Conservation (phyloP, 1,140 invertebrate species). For the Aphelinus atriplicis region DNA sequence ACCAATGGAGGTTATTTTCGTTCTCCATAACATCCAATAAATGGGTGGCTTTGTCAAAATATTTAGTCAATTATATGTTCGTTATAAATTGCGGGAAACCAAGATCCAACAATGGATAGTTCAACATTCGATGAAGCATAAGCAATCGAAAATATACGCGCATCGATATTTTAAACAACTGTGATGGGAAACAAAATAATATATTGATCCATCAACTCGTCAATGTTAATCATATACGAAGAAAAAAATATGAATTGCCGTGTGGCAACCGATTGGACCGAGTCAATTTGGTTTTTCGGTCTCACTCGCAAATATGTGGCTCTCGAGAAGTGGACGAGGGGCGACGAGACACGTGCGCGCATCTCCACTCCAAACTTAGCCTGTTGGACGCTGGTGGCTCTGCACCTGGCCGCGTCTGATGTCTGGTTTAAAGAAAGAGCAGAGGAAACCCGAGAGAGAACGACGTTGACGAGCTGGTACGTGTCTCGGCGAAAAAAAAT, state of each 20-base stretch:
- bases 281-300: neutral
- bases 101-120: too few relatives aligned
- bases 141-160: too few relatives aligned
- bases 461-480: conserved; percentile 2
- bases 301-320: neutral
- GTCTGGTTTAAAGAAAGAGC: neutral
- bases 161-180: too few relatives aligned
- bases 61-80: too few relatives aligned
- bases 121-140: too few relatives aligned
- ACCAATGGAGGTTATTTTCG: too few relatives aligned
- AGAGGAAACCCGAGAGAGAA: neutral
- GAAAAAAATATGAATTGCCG: neutral
- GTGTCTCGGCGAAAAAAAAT: too few relatives aligned
- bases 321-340: neutral
- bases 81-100: too few relatives aligned
- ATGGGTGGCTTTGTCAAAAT: too few relatives aligned
- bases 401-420: conserved; percentile 6
- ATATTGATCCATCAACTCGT: too few relatives aligned
- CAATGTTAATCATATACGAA: neutral
- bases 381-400: neutral
- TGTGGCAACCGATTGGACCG: neutral
- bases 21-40: too few relatives aligned
- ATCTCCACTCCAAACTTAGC: conserved; percentile 27
- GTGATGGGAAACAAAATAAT: too few relatives aligned
- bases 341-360: neutral